Percentiles rank a stretch among this genome's conserved stretches.
Evolutionary conservation across 2,888 invertebrate species (phyloP).

Genomic region (Drosophila imparisetae): DNA sequence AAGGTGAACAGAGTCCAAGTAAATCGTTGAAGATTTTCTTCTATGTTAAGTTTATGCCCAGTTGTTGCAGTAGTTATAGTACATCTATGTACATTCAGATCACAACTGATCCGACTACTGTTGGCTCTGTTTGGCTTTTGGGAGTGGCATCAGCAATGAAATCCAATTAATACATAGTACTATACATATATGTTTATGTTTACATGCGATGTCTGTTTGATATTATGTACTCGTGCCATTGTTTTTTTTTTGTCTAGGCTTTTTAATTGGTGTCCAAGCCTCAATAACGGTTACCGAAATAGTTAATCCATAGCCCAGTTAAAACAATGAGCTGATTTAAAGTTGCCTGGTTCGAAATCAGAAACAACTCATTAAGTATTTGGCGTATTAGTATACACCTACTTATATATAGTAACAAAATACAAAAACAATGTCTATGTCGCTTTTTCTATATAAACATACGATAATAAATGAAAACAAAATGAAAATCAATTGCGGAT

Average conservation of each 20-base stretch:
- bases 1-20: slow-evolving; percentile 12
- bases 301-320: slow-evolving; percentile 23
- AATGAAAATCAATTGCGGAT: slow-evolving; percentile 8
- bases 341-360: slow-evolving; percentile 43
- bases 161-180: slow-evolving; percentile 26
- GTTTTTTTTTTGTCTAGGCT: slow-evolving; percentile 10
- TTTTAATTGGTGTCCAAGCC: slow-evolving; percentile 10
- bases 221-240: slow-evolving; percentile 22
- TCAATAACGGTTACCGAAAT: slow-evolving; percentile 14
- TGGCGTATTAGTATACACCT: slow-evolving; percentile 46
- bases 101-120: neutral
- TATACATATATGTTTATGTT: slow-evolving; percentile 22
- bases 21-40: slow-evolving; percentile 10
- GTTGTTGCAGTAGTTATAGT: neutral
- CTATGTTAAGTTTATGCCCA: neutral
- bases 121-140: slow-evolving; percentile 4
- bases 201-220: slow-evolving; percentile 44
- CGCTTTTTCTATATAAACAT: slow-evolving; percentile 72
- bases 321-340: slow-evolving; percentile 32
- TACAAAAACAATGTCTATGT: slow-evolving; percentile 64
- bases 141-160: slow-evolving; percentile 25
- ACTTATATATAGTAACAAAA: slow-evolving; percentile 36
- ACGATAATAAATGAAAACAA: slow-evolving; percentile 58
- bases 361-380: slow-evolving; percentile 38
- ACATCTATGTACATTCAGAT: neutral